Base-by-base conservation (phyloP, 2,888 invertebrate species). In the Toxonevra muliebris region DNA sequence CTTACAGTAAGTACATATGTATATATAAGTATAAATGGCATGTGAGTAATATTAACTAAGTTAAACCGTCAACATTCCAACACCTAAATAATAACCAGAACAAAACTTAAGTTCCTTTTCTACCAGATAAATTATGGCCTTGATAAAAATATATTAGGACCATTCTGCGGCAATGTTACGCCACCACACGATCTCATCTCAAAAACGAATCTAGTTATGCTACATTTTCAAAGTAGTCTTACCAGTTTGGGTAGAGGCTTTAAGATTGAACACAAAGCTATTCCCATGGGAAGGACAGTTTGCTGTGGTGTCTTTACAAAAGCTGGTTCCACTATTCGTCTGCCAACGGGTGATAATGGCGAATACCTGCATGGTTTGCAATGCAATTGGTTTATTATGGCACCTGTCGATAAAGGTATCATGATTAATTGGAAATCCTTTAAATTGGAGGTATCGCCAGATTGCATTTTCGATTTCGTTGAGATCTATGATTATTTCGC, bases 331-430 rank as follows among this genome's bases (percentile, higher is more conserved):
- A 83, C 87, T 0, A 90, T 96, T 66, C 87, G 88, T 40, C 87
- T 92, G 64, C 94, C 95, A 0, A 78, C 75, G 17, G 65, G 73
- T 8, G 69, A 50, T 0, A 64, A 81, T 0, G 87, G 86, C 58
- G 75, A 79, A 0, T 90, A 90, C 48, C 74, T 75, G 17, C 85
- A 88, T 66, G 84, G 87, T 41, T 84, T 88, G 69, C 80, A 77
- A 5, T 95, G 95, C 79, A 87, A 85, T 12, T 97, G 96, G 96
- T 85, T 92, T 13, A 88, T 97, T 61, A 85, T 89, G 72, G 93
- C 93, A 1, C 91, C 92, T 0, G 85, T 86, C 57, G 90, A 90
- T 55, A 87, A 88, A 80, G 87, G 89, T 41, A 88, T 97, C 54
- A 89, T 92, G 78, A 80, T 97, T 2, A 89, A 88, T 0, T 96